Base-by-base conservation (phyloP, 2,113 vertebrate genomes). In the Columba janthina region DNA sequence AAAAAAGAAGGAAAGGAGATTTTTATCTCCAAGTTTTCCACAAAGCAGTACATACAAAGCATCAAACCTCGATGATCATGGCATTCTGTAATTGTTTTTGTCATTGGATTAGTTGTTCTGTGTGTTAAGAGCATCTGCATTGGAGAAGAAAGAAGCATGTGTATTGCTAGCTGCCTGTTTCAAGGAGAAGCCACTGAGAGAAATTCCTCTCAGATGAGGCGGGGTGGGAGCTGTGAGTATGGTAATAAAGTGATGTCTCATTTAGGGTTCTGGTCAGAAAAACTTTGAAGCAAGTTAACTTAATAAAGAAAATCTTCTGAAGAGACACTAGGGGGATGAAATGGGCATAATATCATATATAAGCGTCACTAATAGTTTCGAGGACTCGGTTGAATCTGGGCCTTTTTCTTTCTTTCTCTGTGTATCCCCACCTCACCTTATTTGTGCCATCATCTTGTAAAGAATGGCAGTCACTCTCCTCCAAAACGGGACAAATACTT, bases 311-410 rank as follows among this genome's bases (percentile, higher is more conserved):
- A 75, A 72, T 51, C 10, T 74, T 6, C 21, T 89, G 53, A 75
- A 85, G 40, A 62, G 22, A 18, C 24, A 36, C 12, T 25, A 82
- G 28, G 19, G 50, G 6, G 16, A 36, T 36, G 7, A 79, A 65
- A 72, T 13, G 16, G 1, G 1, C 1, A 0, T 28, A 51, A 64
- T 46, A 65, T 3, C 8, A 58, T 2, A 8, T 34, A 34, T 5
- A 58, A 36, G 11, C 25, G n/a, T 15, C 2, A 14, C 25, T 50
- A 22, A n/a, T 5, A 29, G 3, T 51, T 88, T 76, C 21, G n/a
- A 83, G 25, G n/a, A 77, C 28, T 12, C 11, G 11, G 36, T 11
- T 4, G 0, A 44, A 34, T 57, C 9, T 42, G 16, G 1, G 2
- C 12, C 16, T 88, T 70, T 72, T 9, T 74, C 15, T 92, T 75